Evolutionary conservation across 2,797 vertebrate genomes (phyloP).

Genomic region (Synaphobranchus kaupii): DNA sequence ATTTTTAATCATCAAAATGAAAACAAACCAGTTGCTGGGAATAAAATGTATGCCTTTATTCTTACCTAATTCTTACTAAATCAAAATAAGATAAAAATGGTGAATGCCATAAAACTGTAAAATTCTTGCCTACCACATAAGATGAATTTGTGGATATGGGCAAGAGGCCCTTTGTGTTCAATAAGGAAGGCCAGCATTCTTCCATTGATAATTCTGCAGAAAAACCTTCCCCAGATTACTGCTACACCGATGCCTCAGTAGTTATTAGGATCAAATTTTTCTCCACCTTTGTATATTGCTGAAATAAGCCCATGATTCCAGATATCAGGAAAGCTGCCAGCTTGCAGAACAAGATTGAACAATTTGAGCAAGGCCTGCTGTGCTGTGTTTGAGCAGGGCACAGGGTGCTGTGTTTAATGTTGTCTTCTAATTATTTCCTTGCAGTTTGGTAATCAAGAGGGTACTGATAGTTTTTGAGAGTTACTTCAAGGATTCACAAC

Average conservation of each 20-base stretch:
- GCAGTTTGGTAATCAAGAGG: not conserved
- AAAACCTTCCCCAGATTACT: not conserved
- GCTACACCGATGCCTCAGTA: not conserved
- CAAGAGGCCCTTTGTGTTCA: too few relatives aligned
- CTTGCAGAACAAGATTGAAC: not conserved
- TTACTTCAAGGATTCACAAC: not conserved
- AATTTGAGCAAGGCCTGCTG: not conserved
- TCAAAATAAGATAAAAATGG: too few relatives aligned
- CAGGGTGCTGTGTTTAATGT: not conserved
- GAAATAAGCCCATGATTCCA: not conserved
- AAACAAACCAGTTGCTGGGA: too few relatives aligned
- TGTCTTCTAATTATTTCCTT: not conserved
- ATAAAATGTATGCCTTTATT: too few relatives aligned
- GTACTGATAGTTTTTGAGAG: not conserved
- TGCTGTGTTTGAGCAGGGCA: not conserved
- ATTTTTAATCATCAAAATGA: too few relatives aligned
- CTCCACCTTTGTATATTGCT: not conserved
- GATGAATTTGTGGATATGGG: too few relatives aligned
- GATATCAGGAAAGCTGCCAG: not conserved
- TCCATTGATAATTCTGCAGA: too few relatives aligned
- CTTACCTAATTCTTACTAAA: too few relatives aligned
- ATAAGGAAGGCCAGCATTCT: too few relatives aligned
- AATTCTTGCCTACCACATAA: too few relatives aligned
- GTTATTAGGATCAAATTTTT: not conserved
- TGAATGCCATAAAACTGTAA: too few relatives aligned